Evolutionary conservation across 2,797 vertebrate genomes (phyloP).

Genomic region (Phoeniculus purpureus): DNA sequence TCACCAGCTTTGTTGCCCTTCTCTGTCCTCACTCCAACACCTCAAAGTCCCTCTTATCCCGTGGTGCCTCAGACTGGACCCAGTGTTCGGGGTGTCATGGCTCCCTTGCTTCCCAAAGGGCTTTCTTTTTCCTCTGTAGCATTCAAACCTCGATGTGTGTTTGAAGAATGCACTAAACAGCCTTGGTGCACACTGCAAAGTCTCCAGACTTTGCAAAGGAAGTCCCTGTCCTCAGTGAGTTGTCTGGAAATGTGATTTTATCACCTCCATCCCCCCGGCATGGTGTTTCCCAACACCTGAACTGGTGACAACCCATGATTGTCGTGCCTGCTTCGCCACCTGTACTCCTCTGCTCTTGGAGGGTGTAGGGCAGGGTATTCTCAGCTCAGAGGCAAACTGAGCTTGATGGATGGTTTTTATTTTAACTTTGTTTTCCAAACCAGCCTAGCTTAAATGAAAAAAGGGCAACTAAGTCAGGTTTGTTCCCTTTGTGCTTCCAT

Average conservation of each 20-base stretch:
- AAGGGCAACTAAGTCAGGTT: neutral
- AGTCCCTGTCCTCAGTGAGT: accelerated
- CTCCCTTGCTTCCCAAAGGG: neutral
- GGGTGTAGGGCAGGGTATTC: neutral
- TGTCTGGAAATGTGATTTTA: accelerated
- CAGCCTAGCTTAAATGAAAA: neutral
- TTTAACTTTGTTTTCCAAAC: neutral
- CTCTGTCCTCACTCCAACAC: no score
- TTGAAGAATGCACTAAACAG: neutral
- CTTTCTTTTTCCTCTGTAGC: neutral
- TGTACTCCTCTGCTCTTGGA: neutral
- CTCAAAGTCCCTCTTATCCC: no score
- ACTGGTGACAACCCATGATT: neutral
- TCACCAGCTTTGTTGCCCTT: no score
- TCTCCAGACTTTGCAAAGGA: neutral
- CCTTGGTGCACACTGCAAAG: neutral
- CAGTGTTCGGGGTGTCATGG: neutral
- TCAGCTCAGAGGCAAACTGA: neutral
- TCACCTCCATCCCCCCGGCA: neutral
- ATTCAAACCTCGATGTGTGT: neutral
- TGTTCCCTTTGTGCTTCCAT: neutral
- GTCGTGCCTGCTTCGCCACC: neutral
- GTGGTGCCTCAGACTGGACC: no score
- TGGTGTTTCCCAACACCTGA: neutral
- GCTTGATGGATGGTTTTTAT: accelerated